These are phyloP conservation scores for Smittia sp. DNA, from an alignment of 2,888 invertebrate genomes.

Conservation along the genomic window DNA sequence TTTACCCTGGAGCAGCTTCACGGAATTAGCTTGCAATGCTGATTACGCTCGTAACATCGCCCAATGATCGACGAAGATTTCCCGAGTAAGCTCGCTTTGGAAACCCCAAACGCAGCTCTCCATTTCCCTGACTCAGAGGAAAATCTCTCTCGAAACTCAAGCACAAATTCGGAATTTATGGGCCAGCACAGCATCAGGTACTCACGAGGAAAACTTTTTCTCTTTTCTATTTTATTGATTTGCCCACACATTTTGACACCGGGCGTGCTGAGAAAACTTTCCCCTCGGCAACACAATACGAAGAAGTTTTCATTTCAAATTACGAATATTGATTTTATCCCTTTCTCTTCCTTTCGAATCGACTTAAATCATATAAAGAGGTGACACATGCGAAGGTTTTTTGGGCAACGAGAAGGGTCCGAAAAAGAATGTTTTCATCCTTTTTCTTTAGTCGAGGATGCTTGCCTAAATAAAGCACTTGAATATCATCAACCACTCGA, in stretches of 20 bases:
- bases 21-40: too few relatives aligned
- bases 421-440: background rate
- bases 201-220: slow-evolving; percentile 7
- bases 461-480: background rate
- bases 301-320: slow-evolving; percentile 2
- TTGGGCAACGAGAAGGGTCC: background rate
- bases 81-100: too few relatives aligned
- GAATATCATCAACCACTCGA: slow-evolving; percentile 15
- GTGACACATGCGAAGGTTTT: slow-evolving; percentile 1
- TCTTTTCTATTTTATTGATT: slow-evolving; percentile 7
- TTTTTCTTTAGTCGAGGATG: background rate
- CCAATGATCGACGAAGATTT: too few relatives aligned
- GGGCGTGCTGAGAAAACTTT: background rate
- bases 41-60: too few relatives aligned
- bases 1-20: too few relatives aligned
- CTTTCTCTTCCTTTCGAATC: background rate
- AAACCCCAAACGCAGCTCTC: background rate
- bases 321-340: slow-evolving; percentile 9
- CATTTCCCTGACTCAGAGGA: background rate
- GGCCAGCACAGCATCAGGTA: slow-evolving; percentile 16
- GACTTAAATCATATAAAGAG: background rate
- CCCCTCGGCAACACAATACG: background rate
- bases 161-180: slow-evolving; percentile 16
- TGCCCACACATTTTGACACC: background rate
- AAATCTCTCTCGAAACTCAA: background rate